Evolutionary conservation across 2,113 vertebrate species (phyloP), one percentile per base, ranked within the genome.

Genomic region (Catharus bicknelli): DNA sequence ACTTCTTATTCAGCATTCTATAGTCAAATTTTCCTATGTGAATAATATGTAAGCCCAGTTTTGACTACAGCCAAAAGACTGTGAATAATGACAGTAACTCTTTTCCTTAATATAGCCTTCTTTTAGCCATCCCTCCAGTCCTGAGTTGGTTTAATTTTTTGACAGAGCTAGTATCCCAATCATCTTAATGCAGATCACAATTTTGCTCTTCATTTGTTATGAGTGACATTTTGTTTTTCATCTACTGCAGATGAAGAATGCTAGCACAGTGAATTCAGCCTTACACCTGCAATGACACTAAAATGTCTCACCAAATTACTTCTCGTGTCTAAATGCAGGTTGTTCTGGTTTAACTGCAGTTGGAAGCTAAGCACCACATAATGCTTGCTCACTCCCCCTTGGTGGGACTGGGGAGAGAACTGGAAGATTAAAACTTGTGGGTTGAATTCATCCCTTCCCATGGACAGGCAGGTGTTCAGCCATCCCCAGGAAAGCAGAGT

Each of bases 1-100:
- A 69, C 3, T 67, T 66, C 11, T 11, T 75, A 40, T 67, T 76
- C 55, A 57, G n/a, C 13, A 36, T 11, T 5, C 7, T 74, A 11
- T 16, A 61, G 4, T 29, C 5, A 57, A 34, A 23, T 47, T 66
- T 82, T 57, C 18, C 32, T 19, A 12, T 2, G 2, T 9, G 36
- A 38, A 21, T 36, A 75, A 82, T 11, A 43, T 0, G 7, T 18
- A 3, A 67, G 10, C 27, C 16, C 12, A 58, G 18, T 53, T 58
- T 36, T 42, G 38, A 51, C 27, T 7, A 13, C 6, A 76, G 7
- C 3, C 54, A 63, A 76, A 72, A n/a, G 8, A 45, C 1, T 9
- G 1, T 22, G 32, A 19, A 13, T 4, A 47, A 9, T 1, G 0
- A 21, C 11, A 55, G 18, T 0, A 0, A 23, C 8, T 40, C 7